These are phyloP conservation scores for Sebastolobus altivelis DNA, from an alignment of 2,797 vertebrate species.

Conservation along the genomic window DNA sequence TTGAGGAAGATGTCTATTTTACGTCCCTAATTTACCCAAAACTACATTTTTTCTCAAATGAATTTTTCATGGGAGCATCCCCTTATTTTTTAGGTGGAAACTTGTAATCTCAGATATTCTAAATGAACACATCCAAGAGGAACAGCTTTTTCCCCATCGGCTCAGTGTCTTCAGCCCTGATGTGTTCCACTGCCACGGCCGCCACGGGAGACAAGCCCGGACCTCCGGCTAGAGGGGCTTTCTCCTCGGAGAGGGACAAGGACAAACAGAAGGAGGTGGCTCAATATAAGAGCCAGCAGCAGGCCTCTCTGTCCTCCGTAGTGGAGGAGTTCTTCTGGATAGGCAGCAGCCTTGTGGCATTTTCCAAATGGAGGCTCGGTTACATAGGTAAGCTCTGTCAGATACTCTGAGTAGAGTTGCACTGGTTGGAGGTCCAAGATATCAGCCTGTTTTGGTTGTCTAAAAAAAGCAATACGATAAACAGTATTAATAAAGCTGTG, in stretches of 20 bases:
- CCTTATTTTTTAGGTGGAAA: neutral
- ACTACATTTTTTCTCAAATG: neutral
- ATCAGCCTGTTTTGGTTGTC: neutral
- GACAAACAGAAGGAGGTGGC: slow-evolving; percentile 29
- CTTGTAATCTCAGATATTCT: neutral
- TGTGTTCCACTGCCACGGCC: slow-evolving; percentile 48
- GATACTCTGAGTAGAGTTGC: neutral
- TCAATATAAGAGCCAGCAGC: slow-evolving; percentile 63
- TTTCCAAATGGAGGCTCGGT: slow-evolving; percentile 88
- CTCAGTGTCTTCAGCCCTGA: slow-evolving; percentile 62
- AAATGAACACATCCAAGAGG: slow-evolving; percentile 67
- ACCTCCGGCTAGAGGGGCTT: slow-evolving; percentile 65
- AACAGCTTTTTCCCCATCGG: slow-evolving; percentile 50
- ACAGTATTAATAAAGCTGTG: neutral
- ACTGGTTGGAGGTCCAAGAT: neutral
- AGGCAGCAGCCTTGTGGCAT: slow-evolving; percentile 84
- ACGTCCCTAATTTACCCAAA: neutral
- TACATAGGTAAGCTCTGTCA: slow-evolving; percentile 88
- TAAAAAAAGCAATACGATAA: neutral
- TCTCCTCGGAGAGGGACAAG: slow-evolving; percentile 42
- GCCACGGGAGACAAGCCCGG: slow-evolving; percentile 66
- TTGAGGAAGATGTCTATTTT: neutral
- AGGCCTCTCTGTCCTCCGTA: slow-evolving; percentile 76
- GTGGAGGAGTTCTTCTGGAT: slow-evolving; percentile 91
- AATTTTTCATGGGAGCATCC: neutral